Conservation (phyloP, 1,140 invertebrate genomes). For the roundworm (Caenorhabditis elegans) region WBcel235 BX284605.5:13969001-13969500, state of each 20-base stretch:
- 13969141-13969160: no score
- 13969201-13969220: slow-evolving; percentile 52
- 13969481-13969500: slow-evolving; percentile 50
- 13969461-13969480: slow-evolving; percentile 53
- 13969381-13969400: slow-evolving; percentile 64
- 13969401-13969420: slow-evolving; percentile 58
- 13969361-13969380: slow-evolving; percentile 62
- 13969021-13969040: no score
- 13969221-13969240: slow-evolving; percentile 46
- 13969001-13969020: no score
- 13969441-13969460: slow-evolving; percentile 55
- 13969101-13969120: no score
- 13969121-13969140: no score
- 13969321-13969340: slow-evolving; percentile 39
- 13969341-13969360: slow-evolving; percentile 64
- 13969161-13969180: slow-evolving; percentile 48
- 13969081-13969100: no score
- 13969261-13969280: background rate
- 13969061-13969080: no score
- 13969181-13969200: slow-evolving; percentile 55
- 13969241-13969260: slow-evolving; percentile 44
- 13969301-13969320: background rate
- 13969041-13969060: no score
- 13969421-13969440: slow-evolving; percentile 63
- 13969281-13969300: background rate